Percentiles rank a stretch among this genome's conserved stretches.
Evolutionary conservation across 2,113 vertebrate genomes (phyloP).

Genomic region (Prochilodus magdalenae): DNA sequence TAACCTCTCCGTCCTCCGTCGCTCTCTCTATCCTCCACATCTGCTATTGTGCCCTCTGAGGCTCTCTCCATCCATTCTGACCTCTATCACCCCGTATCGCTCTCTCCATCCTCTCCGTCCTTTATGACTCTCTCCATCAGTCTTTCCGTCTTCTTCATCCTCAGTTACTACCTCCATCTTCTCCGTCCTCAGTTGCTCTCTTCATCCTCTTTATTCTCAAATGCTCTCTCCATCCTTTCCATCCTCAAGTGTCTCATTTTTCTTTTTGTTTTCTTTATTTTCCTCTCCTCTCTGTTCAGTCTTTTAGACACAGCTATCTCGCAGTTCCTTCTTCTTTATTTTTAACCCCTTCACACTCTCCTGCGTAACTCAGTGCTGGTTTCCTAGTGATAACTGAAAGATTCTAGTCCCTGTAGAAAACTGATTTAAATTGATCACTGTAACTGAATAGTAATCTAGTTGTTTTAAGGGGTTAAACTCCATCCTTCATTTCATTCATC

Average conservation of each 20-base stretch:
- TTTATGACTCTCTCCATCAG: neutral
- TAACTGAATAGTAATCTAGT: neutral
- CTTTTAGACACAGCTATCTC: neutral
- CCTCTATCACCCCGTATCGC: neutral
- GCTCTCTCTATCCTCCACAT: neutral
- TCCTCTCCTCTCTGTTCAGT: neutral
- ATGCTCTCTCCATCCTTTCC: neutral
- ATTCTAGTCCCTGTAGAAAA: too few species aligned
- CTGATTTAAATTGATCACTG: too few species aligned
- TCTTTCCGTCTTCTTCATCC: neutral
- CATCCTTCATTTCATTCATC: slow-evolving; percentile 15
- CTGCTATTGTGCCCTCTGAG: neutral
- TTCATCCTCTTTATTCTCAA: neutral
- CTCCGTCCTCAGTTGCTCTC: too few species aligned
- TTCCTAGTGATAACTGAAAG: too few species aligned
- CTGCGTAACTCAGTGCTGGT: too few species aligned
- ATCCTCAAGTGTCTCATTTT: too few species aligned
- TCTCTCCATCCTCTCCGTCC: neutral
- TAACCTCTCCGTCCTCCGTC: neutral
- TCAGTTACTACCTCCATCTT: too few species aligned
- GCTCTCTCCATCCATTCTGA: neutral
- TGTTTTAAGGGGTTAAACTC: slow-evolving; percentile 11
- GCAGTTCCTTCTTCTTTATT: neutral
- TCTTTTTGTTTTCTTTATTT: neutral
- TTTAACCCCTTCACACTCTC: neutral